Evolutionary conservation across 2,888 invertebrate genomes (phyloP), one percentile per base, ranked within the genome.

Genomic region (Eilema griseolum): DNA sequence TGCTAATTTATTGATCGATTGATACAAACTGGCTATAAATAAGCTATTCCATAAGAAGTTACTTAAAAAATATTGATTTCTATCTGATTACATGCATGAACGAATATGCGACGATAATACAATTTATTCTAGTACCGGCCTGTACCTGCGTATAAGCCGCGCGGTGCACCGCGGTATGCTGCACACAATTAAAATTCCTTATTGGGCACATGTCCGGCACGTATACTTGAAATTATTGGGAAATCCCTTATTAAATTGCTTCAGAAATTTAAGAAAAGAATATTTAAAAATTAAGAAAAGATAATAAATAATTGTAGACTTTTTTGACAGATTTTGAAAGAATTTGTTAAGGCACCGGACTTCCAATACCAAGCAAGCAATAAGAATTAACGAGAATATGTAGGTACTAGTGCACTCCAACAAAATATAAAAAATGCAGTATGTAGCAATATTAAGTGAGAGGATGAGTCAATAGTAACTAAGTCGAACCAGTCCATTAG

Each of bases 161-260:
- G 7, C 23, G 24, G 37, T 59, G n/a, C 26, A 37, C 37, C n/a
- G 26, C 37, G n/a, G 28, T 23, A 28, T 24, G 37, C 57, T 57
- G 56, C 24, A 69, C 28, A 41, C 56, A 68, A 72, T 33, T 59
- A 66, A 68, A 71, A 75, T 57, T 67, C 57, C 46, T 73, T 81
- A 83, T 78, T 68, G 28, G 26, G 67, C 61, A 23, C 37, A 63
- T 74, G 63, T 80, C 74, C 74, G 67, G 57, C 62, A 63, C 26
- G 71, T 65, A 20, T 72, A 59, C 64, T 65, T 41, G 61, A 26
- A 63, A 76, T 79, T 68, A 14, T 71, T 66, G 57, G 67, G 59
- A 66, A 78, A 66, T 56, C 8, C 70, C 69, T 33, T 12, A 28
- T 60, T 57, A 11, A 61, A 37, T 65, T 26, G 72, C 20, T 24